Conservation (phyloP, 1,140 invertebrate species). For the Pseudomyrmex gracilis region DNA sequence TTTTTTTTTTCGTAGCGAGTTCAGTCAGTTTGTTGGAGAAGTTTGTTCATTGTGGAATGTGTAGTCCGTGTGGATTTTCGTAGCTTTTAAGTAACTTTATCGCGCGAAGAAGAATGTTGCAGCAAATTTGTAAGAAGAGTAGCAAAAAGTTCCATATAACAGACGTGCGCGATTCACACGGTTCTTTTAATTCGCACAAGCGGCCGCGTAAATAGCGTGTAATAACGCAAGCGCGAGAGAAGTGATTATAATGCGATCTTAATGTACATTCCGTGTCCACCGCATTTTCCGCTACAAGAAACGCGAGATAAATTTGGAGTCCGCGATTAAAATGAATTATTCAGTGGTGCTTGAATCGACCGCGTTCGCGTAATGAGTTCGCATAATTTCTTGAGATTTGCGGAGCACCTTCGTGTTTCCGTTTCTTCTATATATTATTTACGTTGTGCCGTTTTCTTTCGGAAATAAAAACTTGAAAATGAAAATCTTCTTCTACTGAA, state of each 20-base stretch:
- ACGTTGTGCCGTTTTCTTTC: neutral
- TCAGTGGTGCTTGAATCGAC: slow-evolving; percentile 66
- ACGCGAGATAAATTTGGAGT: slow-evolving; percentile 71
- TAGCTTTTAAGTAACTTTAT: too few species aligned
- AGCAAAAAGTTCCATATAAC: neutral
- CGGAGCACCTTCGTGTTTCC: slow-evolving; percentile 20
- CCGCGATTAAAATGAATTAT: slow-evolving; percentile 75
- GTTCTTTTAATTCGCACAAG: slow-evolving; percentile 29
- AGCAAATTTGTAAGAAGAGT: too few species aligned
- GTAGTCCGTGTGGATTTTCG: too few species aligned
- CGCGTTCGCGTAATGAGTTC: slow-evolving; percentile 48
- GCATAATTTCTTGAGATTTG: slow-evolving; percentile 58
- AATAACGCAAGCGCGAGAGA: slow-evolving; percentile 40
- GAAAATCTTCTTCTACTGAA: neutral
- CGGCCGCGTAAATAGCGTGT: slow-evolving; percentile 25
- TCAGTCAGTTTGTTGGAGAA: too few species aligned
- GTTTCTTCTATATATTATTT: slow-evolving; percentile 30
- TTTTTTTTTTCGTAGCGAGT: neutral
- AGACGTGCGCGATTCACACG: neutral
- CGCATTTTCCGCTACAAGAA: slow-evolving; percentile 57
- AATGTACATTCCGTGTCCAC: slow-evolving; percentile 60
- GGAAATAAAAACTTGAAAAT: slow-evolving; percentile 7
- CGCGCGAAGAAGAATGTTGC: too few species aligned
- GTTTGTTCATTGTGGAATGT: too few species aligned
- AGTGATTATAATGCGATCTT: slow-evolving; percentile 57